A percentile compares a stretch with the other conserved stretches of the same genome.
Evolutionary conservation across 2,113 vertebrate genomes (phyloP).

Genomic region (Saccopteryx leptura): DNA sequence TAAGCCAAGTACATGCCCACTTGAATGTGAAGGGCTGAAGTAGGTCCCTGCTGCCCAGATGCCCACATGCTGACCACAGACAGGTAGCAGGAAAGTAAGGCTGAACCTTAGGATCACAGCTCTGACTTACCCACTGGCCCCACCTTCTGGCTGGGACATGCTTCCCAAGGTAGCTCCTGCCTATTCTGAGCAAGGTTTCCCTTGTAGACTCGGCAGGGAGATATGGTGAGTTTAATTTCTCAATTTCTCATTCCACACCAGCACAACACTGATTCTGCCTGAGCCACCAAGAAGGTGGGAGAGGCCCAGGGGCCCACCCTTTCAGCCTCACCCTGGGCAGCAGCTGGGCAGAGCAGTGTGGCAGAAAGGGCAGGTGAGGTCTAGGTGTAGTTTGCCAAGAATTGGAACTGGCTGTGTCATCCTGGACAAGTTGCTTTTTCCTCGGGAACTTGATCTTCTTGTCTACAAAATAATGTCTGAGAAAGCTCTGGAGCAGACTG

Average conservation of each 20-base stretch:
- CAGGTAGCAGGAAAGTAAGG: no score
- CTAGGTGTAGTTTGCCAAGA: not conserved
- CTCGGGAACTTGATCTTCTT: not conserved
- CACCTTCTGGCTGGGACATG: not conserved
- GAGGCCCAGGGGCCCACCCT: accelerated
- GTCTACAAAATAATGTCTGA: not conserved
- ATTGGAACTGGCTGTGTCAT: not conserved
- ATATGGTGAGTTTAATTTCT: not conserved
- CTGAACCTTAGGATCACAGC: not conserved
- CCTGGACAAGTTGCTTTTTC: not conserved
- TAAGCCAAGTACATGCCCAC: not conserved
- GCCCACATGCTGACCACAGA: not conserved
- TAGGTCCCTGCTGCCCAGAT: not conserved
- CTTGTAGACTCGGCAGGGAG: not conserved
- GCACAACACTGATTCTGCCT: not conserved
- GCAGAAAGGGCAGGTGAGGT: not conserved
- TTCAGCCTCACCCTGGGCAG: no score
- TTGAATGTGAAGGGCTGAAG: not conserved
- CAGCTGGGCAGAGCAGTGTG: no score
- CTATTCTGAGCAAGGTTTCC: not conserved
- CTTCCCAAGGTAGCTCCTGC: not conserved
- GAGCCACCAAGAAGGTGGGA: not conserved
- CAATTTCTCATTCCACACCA: not conserved
- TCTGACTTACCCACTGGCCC: accelerated
- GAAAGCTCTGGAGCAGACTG: not conserved